These are phyloP conservation scores for Luidia sarsii DNA, from an alignment of 53 echinoderm and acorn worm genomes.

Conservation along the genomic window DNA sequence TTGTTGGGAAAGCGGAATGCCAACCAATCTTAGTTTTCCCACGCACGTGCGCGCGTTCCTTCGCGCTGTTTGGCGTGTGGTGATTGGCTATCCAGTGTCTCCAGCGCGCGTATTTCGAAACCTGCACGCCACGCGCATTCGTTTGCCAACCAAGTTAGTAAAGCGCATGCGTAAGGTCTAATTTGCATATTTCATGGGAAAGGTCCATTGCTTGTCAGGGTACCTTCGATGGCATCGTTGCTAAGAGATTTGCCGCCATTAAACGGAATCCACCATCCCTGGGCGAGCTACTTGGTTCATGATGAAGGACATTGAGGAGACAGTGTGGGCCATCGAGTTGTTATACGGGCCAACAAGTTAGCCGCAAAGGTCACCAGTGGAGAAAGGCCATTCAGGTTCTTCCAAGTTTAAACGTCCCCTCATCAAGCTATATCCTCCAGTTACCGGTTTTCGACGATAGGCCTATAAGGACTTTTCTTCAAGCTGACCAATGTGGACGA, in stretches of 20 bases:
- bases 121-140: no score
- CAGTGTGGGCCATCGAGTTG: neutral
- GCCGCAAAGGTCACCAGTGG: conserved; percentile 9
- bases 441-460: no score
- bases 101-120: no score
- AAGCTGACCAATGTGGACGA: no score
- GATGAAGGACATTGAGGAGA: neutral
- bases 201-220: no score
- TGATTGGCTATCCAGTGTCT: no score
- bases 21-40: neutral
- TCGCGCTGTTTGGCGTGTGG: no score
- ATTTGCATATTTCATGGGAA: no score
- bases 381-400: neutral
- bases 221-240: conserved; percentile 10
- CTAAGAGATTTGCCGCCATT: neutral
- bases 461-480: no score
- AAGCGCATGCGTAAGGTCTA: no score
- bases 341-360: neutral
- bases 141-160: no score
- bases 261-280: neutral
- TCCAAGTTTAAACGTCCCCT: neutral
- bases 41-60: no score
- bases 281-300: neutral
- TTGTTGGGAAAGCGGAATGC: neutral
- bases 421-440: neutral